Conservation (phyloP, 2,797 vertebrate species). For the Thamnophis elegans region DNA sequence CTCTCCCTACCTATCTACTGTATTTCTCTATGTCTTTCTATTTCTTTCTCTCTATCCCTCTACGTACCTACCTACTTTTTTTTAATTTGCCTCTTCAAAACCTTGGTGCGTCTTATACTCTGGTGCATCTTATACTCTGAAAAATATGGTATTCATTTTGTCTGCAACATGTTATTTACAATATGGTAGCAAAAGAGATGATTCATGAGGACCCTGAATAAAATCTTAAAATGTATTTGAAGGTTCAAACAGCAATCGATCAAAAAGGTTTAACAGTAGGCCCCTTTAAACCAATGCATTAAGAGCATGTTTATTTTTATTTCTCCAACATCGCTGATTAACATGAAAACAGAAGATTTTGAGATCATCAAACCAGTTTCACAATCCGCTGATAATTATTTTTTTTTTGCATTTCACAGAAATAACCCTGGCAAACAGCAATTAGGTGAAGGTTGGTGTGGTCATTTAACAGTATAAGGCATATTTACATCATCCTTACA, state of each 20-base stretch:
- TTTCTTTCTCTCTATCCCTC: too few relatives aligned
- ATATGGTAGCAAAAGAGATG: conserved; percentile 6
- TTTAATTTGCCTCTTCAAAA: too few relatives aligned
- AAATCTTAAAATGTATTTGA: conserved; percentile 8
- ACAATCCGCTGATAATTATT: conserved; percentile 64
- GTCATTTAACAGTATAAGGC: conserved; percentile 71
- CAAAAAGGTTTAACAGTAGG: conserved; percentile 62
- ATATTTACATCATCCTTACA: conserved; percentile 76
- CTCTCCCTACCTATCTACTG: too few relatives aligned
- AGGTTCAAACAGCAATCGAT: conserved; percentile 11
- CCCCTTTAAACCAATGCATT: conserved; percentile 75
- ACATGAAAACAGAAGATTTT: conserved; percentile 69
- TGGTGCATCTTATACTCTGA: too few relatives aligned
- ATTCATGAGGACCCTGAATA: conserved; percentile 29
- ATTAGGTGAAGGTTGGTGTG: conserved; percentile 68
- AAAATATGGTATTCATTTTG: too few relatives aligned
- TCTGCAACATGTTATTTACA: neutral
- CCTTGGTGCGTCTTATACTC: too few relatives aligned
- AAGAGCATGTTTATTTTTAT: conserved; percentile 68
- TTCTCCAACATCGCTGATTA: conserved; percentile 58
- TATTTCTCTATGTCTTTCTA: too few relatives aligned
- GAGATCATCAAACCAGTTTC: conserved; percentile 67
- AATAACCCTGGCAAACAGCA: conserved; percentile 71
- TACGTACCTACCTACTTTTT: too few relatives aligned
- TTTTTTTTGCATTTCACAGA: conserved; percentile 70